Percentiles rank a stretch among this genome's conserved stretches.
phyloP scores from a whole-genome alignment of 2,797 vertebrate species.

The Crenichthys baileyi region DNA sequence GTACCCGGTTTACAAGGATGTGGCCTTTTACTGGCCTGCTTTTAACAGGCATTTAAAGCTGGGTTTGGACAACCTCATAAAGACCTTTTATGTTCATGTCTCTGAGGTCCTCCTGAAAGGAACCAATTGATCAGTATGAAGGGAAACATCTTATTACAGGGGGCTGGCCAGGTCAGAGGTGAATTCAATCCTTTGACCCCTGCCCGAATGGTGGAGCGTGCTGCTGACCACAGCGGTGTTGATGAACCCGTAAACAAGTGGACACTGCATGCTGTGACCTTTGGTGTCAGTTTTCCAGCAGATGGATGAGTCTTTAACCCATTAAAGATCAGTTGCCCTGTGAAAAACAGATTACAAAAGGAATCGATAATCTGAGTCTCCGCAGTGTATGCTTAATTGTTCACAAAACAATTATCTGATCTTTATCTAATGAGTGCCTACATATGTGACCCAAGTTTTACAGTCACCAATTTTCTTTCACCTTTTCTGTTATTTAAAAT shows the following conservation, averaged over 20 bases:
- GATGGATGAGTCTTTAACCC: conserved; percentile 56
- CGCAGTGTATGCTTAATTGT: background rate
- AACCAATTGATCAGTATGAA: conserved; percentile 48
- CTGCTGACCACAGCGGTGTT: conserved; percentile 63
- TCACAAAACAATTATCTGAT: background rate
- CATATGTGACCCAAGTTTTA: background rate
- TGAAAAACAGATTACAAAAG: background rate
- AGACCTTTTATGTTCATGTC: conserved; percentile 31
- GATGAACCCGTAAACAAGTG: conserved; percentile 70
- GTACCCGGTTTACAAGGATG: conserved; percentile 62
- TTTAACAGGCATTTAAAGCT: conserved; percentile 47
- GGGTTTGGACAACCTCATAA: conserved; percentile 50
- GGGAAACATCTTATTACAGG: conserved; percentile 66
- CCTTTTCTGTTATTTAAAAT: background rate
- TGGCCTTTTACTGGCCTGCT: conserved; percentile 31
- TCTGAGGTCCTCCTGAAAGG: conserved; percentile 33
- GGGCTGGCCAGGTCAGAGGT: conserved; percentile 73
- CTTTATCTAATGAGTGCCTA: background rate
- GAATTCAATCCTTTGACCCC: conserved; percentile 54
- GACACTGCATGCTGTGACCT: conserved; percentile 73
- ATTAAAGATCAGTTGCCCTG: conserved; percentile 59
- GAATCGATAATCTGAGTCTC: background rate
- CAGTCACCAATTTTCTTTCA: background rate
- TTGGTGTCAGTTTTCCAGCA: conserved; percentile 57
- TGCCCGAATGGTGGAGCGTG: conserved; percentile 58